Evolutionary conservation across 2,113 vertebrate species (phyloP).

Genomic region (Trematomus loennbergii): DNA sequence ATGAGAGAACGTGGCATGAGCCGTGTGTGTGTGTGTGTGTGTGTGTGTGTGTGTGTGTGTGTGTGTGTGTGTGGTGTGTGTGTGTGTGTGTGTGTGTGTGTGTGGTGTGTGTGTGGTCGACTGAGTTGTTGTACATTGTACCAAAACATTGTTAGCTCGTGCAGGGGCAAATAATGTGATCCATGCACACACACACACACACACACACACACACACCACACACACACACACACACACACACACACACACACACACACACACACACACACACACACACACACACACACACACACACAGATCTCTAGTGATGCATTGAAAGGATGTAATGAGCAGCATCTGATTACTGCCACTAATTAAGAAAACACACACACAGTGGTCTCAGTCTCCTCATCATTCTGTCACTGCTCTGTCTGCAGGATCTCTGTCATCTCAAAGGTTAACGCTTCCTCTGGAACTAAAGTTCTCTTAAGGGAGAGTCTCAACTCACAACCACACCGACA

Average conservation of each 20-base stretch:
- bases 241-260: constrained; percentile 66
- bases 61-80: constrained; percentile 9
- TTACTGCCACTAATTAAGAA: constrained; percentile 92
- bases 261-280: constrained; percentile 51
- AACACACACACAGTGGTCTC: constrained; percentile 24
- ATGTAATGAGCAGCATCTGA: constrained; percentile 91
- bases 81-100: background rate
- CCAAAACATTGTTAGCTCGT: constrained; percentile 7
- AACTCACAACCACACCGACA: background rate
- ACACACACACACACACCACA: constrained; percentile 62
- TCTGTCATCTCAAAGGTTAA: constrained; percentile 90
- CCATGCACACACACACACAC: constrained; percentile 52
- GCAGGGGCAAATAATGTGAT: constrained; percentile 10
- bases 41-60: background rate
- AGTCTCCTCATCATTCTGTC: constrained; percentile 87
- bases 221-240: constrained; percentile 66
- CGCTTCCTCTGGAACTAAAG: constrained; percentile 40
- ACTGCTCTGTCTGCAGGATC: constrained; percentile 86
- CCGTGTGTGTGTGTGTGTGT: constrained; percentile 5
- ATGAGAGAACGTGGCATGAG: constrained; percentile 59
- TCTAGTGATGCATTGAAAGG: constrained; percentile 66
- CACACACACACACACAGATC: constrained; percentile 42
- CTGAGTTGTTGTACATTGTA: background rate
- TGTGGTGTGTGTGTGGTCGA: background rate
- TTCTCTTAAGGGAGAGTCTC: constrained; percentile 32